Evolutionary conservation across 23 tunicate genomes (phyloP).

Genomic region (Oikopleura dioica): DNA sequence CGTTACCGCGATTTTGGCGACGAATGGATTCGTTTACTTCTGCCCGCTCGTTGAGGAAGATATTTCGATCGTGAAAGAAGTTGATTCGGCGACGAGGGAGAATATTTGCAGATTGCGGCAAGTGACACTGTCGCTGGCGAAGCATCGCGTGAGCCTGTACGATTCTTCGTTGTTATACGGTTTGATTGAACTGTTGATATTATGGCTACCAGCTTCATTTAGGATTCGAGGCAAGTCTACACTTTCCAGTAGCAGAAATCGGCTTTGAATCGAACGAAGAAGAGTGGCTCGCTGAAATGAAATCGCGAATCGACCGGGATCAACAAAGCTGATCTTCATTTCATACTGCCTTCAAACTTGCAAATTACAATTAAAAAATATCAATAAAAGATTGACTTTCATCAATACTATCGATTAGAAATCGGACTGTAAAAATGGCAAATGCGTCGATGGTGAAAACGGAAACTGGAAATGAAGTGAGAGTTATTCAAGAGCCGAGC

Average conservation of each 20-base stretch:
- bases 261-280: constrained; percentile 2
- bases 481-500: too few species aligned
- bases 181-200: background rate
- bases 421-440: too few species aligned
- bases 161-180: constrained; percentile 67
- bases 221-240: constrained; percentile 10
- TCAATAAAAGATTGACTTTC: too few species aligned
- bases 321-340: too few species aligned
- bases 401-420: too few species aligned
- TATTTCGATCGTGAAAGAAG: background rate
- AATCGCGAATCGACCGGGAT: constrained; percentile 11
- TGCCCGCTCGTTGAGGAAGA: constrained; percentile 10
- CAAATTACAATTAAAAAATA: too few species aligned
- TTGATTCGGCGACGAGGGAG: constrained; percentile 20
- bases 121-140: constrained; percentile 25
- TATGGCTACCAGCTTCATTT: background rate
- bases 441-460: too few species aligned
- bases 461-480: too few species aligned
- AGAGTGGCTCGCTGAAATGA: constrained; percentile 12
- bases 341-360: too few species aligned
- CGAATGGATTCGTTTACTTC: constrained; percentile 77
- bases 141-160: constrained; percentile 49
- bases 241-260: background rate
- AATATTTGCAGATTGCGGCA: constrained; percentile 70
- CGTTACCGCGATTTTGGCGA: constrained; percentile 54